Conservation (phyloP, 1,140 invertebrate species). For the Ostrea denselamellosa region DNA sequence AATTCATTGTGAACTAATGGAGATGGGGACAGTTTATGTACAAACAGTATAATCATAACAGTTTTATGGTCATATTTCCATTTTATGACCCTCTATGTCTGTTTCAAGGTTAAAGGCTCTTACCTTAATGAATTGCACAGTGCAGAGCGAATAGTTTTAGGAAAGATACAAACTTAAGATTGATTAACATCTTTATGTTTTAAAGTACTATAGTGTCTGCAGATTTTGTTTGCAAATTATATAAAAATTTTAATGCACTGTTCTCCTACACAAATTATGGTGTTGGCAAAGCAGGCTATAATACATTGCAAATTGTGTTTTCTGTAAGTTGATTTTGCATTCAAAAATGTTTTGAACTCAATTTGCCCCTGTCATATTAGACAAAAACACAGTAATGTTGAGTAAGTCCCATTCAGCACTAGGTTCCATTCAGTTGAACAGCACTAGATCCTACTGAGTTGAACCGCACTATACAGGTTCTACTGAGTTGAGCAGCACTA, state of each 20-base stretch:
- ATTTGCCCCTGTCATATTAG: constrained; percentile 10
- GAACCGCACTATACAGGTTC: no score
- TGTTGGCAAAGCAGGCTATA: background rate
- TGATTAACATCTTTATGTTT: background rate
- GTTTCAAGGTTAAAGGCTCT: constrained; percentile 27
- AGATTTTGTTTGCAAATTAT: background rate
- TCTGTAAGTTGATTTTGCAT: background rate
- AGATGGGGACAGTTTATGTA: constrained; percentile 12
- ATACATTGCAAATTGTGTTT: background rate
- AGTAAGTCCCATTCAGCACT: background rate
- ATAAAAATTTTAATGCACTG: background rate
- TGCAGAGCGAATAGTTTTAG: background rate
- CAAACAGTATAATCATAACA: constrained; percentile 2
- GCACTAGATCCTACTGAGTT: background rate
- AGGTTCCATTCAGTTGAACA: background rate
- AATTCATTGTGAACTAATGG: constrained; percentile 19
- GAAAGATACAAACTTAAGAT: background rate
- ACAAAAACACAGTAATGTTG: background rate
- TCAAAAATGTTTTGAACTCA: constrained; percentile 4
- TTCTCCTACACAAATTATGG: background rate
- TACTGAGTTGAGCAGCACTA: no score
- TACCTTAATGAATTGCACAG: background rate
- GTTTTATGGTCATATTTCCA: constrained; percentile 9
- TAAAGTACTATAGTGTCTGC: background rate
- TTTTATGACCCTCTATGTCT: background rate